Conservation (phyloP, 2,888 invertebrate genomes). For the Ceraclea dissimilis region DNA sequence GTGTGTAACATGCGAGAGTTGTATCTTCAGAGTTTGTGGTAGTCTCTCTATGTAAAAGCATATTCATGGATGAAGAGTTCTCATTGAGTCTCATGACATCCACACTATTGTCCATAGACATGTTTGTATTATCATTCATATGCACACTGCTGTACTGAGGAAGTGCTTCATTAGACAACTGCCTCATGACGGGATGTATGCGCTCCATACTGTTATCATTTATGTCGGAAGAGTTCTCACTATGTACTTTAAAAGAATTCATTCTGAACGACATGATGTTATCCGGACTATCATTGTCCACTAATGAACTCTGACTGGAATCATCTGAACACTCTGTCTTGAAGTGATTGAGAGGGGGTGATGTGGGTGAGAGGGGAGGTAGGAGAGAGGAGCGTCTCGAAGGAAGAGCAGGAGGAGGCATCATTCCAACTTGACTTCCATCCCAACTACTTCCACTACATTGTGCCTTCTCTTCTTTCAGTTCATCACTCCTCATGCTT, state of each 20-base stretch:
- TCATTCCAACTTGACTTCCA: constrained; percentile 49
- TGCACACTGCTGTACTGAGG: constrained; percentile 25
- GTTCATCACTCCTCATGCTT: constrained; percentile 27
- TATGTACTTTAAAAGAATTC: constrained; percentile 27
- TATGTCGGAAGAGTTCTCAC: constrained; percentile 38
- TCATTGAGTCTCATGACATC: constrained; percentile 20
- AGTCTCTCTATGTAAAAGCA: constrained; percentile 16
- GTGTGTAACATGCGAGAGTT: constrained; percentile 5
- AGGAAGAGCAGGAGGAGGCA: constrained; percentile 61
- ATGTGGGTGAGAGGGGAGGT: constrained; percentile 48
- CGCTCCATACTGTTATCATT: constrained; percentile 38
- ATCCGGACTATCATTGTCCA: constrained; percentile 32
- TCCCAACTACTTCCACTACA: constrained; percentile 31
- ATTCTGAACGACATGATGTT: constrained; percentile 28
- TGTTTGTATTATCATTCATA: constrained; percentile 30
- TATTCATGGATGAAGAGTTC: constrained; percentile 15
- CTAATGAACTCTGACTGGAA: constrained; percentile 58
- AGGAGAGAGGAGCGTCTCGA: constrained; percentile 57
- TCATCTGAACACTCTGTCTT: constrained; percentile 68
- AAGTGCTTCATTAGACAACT: constrained; percentile 12
- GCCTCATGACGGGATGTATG: constrained; percentile 28
- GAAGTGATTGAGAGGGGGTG: constrained; percentile 45
- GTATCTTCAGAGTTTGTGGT: constrained; percentile 3
- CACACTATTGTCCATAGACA: constrained; percentile 29
- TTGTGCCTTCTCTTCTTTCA: constrained; percentile 34